Conservation (phyloP, 2,113 vertebrate species). For the Periophthalmodon schlosseri region DNA sequence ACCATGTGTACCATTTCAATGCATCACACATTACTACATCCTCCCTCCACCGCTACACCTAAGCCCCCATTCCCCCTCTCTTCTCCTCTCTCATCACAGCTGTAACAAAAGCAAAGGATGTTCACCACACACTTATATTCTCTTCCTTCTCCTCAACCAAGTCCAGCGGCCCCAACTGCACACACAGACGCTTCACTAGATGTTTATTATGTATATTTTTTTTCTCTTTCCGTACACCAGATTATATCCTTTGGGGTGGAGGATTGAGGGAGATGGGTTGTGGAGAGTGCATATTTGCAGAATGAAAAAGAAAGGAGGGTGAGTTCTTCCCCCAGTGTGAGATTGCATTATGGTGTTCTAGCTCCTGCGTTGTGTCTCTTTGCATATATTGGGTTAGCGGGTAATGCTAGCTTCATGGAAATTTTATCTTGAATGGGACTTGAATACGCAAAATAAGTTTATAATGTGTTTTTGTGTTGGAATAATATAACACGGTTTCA, state of each 20-base stretch:
- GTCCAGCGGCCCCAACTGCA: slow-evolving; percentile 46
- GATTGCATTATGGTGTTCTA: slow-evolving; percentile 40
- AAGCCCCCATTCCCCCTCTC: slow-evolving; percentile 4
- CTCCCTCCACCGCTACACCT: slow-evolving; percentile 1
- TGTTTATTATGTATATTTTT: slow-evolving; percentile 59
- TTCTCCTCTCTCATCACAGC: slow-evolving; percentile 20
- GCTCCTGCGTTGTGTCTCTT: slow-evolving; percentile 25
- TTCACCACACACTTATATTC: slow-evolving; percentile 19
- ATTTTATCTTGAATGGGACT: background rate
- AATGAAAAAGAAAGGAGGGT: slow-evolving; percentile 21
- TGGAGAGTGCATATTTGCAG: slow-evolving; percentile 47
- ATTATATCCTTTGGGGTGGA: slow-evolving; percentile 43
- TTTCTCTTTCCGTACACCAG: slow-evolving; percentile 29
- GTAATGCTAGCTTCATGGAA: slow-evolving; percentile 16
- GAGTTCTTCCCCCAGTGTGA: slow-evolving; percentile 26
- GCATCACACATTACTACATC: slow-evolving; percentile 20
- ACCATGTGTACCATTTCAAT: background rate
- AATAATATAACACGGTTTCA: too few species aligned
- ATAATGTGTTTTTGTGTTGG: too few species aligned
- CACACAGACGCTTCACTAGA: slow-evolving; percentile 56
- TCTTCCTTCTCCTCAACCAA: slow-evolving; percentile 14
- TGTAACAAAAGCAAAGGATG: slow-evolving; percentile 20
- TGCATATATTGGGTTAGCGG: slow-evolving; percentile 41
- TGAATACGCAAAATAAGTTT: too few species aligned
- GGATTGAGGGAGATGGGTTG: slow-evolving; percentile 51